phyloP scores from a whole-genome alignment of 2,113 vertebrate species.

The Amphiprion ocellaris region DNA sequence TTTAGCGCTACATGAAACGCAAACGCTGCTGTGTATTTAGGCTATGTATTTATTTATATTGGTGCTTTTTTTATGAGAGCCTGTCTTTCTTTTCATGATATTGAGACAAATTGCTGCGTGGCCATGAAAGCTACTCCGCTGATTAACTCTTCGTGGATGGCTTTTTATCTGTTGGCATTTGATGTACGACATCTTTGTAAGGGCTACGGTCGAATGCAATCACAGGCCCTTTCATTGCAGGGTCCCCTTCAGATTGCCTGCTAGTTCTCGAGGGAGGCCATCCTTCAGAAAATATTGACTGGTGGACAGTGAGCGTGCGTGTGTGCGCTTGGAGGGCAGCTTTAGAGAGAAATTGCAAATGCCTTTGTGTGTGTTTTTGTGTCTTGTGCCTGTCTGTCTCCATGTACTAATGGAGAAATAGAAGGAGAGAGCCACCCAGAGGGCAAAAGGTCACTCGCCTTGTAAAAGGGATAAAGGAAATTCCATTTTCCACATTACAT shows the following conservation, averaged over 20 bases:
- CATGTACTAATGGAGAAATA: conserved; percentile 69
- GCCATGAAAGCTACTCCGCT: conserved; percentile 83
- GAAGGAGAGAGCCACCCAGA: conserved; percentile 57
- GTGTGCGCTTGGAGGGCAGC: conserved; percentile 57
- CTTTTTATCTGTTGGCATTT: conserved; percentile 86
- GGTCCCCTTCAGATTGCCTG: conserved; percentile 80
- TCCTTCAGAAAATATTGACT: conserved; percentile 86
- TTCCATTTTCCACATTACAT: conserved; percentile 58
- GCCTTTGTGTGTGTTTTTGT: conserved; percentile 49
- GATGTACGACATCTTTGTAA: conserved; percentile 86
- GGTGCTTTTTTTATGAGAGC: conserved; percentile 68
- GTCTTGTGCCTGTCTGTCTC: conserved; percentile 43
- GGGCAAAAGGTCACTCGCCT: conserved; percentile 72
- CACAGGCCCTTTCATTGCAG: conserved; percentile 82
- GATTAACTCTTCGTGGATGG: conserved; percentile 84
- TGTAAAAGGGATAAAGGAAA: conserved; percentile 68
- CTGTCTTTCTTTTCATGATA: conserved; percentile 76
- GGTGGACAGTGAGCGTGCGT: conserved; percentile 73
- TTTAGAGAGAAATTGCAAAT: conserved; percentile 64
- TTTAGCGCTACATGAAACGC: conserved; percentile 31
- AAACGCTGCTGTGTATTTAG: conserved; percentile 53
- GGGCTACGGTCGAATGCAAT: conserved; percentile 84
- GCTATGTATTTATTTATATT: conserved; percentile 65
- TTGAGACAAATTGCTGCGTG: conserved; percentile 82
- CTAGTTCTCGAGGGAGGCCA: conserved; percentile 77